Evolutionary conservation across 2,888 invertebrate genomes (phyloP).

Genomic region (Folsomia candida): DNA sequence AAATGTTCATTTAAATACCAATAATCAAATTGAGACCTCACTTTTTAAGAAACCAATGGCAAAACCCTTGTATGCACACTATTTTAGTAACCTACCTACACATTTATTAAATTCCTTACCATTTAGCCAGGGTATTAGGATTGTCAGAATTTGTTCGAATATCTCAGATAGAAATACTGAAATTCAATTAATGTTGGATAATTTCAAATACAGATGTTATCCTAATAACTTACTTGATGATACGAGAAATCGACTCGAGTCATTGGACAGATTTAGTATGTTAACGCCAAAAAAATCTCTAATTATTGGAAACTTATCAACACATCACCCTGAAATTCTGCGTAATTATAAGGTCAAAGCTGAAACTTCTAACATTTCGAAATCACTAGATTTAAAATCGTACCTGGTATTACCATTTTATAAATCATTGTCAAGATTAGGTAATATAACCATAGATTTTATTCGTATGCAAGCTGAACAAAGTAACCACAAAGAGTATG

Average conservation of each 20-base stretch:
- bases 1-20: no score
- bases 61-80: conserved; percentile 16
- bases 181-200: not conserved
- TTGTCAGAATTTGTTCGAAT: conserved; percentile 5
- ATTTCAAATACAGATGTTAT: not conserved
- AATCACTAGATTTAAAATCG: no score
- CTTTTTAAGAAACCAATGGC: conserved; percentile 18
- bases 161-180: not conserved
- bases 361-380: not conserved
- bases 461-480: not conserved
- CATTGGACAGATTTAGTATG: not conserved
- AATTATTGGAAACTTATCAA: not conserved
- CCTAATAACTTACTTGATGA: not conserved
- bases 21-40: not conserved
- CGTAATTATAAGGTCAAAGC: not conserved
- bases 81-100: conserved; percentile 12
- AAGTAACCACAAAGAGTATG: no score
- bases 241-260: not conserved
- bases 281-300: not conserved
- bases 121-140: conserved; percentile 10
- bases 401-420: not conserved
- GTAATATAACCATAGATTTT: not conserved
- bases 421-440: not conserved
- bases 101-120: conserved; percentile 12
- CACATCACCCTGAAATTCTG: not conserved